Evolutionary conservation across 2,888 invertebrate species (phyloP).

Genomic region (Pterostichus madidus): DNA sequence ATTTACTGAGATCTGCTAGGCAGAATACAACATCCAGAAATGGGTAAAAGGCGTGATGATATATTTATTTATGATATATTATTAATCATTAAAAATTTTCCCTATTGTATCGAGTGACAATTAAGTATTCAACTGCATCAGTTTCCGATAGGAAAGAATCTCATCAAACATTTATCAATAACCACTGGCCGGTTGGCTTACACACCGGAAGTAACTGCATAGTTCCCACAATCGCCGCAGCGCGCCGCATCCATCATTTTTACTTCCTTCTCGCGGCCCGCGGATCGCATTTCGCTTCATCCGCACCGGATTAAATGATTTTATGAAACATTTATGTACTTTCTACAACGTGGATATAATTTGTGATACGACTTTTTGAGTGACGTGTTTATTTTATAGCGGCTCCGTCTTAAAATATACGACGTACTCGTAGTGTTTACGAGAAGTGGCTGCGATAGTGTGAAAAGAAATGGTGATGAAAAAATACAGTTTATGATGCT

Average conservation of each 20-base stretch:
- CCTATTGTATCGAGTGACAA: not conserved
- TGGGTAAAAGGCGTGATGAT: no score
- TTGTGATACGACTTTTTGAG: constrained; percentile 55
- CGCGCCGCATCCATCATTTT: constrained; percentile 28
- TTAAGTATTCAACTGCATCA: not conserved
- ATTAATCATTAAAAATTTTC: no score
- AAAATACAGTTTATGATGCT: constrained; percentile 39
- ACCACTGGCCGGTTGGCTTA: constrained; percentile 3
- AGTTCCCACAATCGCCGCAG: constrained; percentile 18
- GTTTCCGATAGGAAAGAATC: not conserved
- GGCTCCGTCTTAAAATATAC: constrained; percentile 39
- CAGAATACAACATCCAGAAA: no score
- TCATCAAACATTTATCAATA: constrained; percentile 23
- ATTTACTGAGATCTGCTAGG: no score
- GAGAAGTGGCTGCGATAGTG: constrained; percentile 9
- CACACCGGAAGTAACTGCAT: constrained; percentile 21
- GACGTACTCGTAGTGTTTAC: constrained; percentile 35
- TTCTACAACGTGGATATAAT: constrained; percentile 19
- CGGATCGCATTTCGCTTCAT: constrained; percentile 25
- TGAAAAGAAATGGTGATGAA: constrained; percentile 31
- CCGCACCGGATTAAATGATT: constrained; percentile 31
- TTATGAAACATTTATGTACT: constrained; percentile 46
- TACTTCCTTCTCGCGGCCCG: constrained; percentile 8
- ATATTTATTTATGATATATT: no score
- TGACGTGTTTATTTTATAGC: constrained; percentile 57